Base-by-base conservation (phyloP, 2,888 invertebrate genomes). In the Sarcophaga subvicina region DNA sequence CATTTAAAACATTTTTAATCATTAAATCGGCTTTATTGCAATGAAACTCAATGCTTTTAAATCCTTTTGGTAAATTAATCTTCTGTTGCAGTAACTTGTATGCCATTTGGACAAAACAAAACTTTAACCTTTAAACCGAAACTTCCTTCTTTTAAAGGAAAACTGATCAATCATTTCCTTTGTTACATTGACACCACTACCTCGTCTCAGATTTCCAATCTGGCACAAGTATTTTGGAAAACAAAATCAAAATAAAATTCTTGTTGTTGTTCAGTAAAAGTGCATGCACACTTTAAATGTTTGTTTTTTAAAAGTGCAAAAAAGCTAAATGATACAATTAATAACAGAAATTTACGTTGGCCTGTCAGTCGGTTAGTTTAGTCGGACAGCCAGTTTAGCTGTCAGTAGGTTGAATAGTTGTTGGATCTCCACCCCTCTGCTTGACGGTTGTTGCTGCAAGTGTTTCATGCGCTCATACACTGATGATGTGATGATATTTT, bases 231-330 rank as follows among this genome's bases (percentile, higher is more conserved):
- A 37, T 54, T 37, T 62, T 60, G 22, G 45, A 37, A 66, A 63
- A 14, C 17, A 54, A 54, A 54, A 54, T 2, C 17, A 54, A 12
- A 14, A 14, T 54, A 17, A 14, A 54, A 17, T 54, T 54, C 0
- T 4, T 54, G 72, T 72, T 60, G 14, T 54, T 54, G 54, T 54
- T 49, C 62, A 73, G 27, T 66, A 8, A 64, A 83, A 83, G 71
- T 78, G 62, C 72, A 72, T 1, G 62, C 60, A 72, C 66, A 78
- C 62, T 83, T 67, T 14, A 63, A 80, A 84, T 66, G 49, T 84
- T 80, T 80, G 27, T 79, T 70, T 79, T 70, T 80, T 17, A 2
- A 80, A 72, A 80, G 84, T 80, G 80, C 84, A 85, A 85, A 85
- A 70, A 70, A 71, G 47, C 45, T 8, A 4, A 27, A 54, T 17